phyloP scores from a whole-genome alignment of 2,113 vertebrate species.

The Bubalus kerabau region DNA sequence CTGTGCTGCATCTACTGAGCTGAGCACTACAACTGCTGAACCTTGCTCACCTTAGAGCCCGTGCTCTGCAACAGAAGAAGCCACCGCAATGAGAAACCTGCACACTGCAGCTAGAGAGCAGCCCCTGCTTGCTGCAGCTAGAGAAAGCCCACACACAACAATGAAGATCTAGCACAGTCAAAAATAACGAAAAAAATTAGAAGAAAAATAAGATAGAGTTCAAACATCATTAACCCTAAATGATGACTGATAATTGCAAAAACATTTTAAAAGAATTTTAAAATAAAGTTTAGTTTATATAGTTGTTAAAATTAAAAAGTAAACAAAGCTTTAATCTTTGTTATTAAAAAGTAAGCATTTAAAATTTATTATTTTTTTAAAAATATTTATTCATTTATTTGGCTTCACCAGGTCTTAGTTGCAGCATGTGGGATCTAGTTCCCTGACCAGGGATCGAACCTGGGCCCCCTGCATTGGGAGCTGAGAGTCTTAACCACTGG shows the following conservation, averaged over 20 bases:
- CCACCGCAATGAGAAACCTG: neutral
- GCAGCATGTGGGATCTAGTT: too few relatives aligned
- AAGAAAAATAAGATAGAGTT: neutral
- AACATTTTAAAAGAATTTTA: neutral
- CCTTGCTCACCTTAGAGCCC: neutral
- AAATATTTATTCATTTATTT: too few relatives aligned
- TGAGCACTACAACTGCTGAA: neutral
- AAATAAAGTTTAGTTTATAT: neutral
- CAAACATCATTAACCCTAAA: neutral
- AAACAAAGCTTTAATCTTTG: neutral
- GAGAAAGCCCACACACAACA: neutral
- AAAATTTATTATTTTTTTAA: neutral
- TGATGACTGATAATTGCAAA: neutral
- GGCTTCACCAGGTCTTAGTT: too few relatives aligned
- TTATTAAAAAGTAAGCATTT: neutral
- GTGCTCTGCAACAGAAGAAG: neutral
- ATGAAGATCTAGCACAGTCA: neutral
- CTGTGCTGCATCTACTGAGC: rapidly evolving
- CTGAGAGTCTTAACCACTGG: too few relatives aligned
- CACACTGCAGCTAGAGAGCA: neutral
- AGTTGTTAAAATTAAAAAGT: neutral
- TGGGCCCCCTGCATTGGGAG: too few relatives aligned
- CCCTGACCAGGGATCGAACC: too few relatives aligned
- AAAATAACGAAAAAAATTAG: neutral
- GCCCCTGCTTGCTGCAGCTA: neutral